Evolutionary conservation across 2,888 invertebrate genomes (phyloP).

Genomic region (Tuberolachnus salignus): DNA sequence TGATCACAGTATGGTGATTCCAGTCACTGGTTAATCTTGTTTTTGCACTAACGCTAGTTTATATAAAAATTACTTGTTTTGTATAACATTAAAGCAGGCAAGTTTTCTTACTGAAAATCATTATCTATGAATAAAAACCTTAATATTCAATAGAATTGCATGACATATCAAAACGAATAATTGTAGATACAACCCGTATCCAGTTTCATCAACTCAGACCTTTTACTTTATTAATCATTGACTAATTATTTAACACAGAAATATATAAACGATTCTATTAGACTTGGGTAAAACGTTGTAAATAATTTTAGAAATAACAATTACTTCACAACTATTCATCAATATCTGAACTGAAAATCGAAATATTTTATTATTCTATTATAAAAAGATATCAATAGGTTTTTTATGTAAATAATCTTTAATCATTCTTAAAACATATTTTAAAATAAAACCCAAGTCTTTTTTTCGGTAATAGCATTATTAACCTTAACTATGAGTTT

Average conservation of each 20-base stretch:
- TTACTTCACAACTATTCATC: neutral
- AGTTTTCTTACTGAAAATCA: neutral
- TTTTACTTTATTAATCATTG: conserved; percentile 48
- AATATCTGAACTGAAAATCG: no score
- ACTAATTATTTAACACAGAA: neutral
- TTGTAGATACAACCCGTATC: conserved; percentile 14
- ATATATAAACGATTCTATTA: no score
- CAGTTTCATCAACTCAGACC: conserved; percentile 41
- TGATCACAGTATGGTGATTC: conserved; percentile 28
- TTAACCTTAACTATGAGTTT: no score
- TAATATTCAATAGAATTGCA: neutral
- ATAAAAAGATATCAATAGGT: no score
- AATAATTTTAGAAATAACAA: neutral
- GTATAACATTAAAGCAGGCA: conserved; percentile 21
- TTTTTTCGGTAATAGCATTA: no score
- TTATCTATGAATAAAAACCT: conserved; percentile 7
- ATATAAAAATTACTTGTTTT: conserved; percentile 6
- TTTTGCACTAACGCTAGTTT: conserved; percentile 14
- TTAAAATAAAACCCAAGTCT: no score
- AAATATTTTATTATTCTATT: no score
- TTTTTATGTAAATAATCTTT: no score
- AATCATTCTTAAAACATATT: no score
- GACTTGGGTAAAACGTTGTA: no score
- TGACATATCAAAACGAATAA: neutral
- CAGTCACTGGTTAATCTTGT: neutral